These are phyloP conservation scores for Ophion costatus DNA, from an alignment of 2,888 invertebrate species.

Conservation along the genomic window DNA sequence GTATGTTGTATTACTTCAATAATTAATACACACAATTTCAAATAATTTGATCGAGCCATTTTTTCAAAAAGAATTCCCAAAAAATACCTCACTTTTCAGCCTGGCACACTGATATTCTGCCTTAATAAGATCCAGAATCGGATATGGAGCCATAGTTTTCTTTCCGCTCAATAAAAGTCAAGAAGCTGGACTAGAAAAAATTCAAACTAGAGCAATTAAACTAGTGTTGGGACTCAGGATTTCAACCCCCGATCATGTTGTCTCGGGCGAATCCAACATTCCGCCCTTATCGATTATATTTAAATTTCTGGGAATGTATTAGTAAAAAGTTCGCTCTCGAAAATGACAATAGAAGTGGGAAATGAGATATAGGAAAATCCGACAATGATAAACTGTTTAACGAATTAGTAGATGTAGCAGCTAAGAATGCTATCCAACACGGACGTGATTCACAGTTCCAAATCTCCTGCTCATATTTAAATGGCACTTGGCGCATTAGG, in stretches of 20 bases:
- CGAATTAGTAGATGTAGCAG: too few relatives aligned
- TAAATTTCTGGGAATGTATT: constrained; percentile 13
- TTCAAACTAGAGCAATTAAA: constrained; percentile 55
- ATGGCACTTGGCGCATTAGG: too few relatives aligned
- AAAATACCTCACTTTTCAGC: too few relatives aligned
- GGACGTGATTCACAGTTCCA: too few relatives aligned
- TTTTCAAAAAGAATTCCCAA: too few relatives aligned
- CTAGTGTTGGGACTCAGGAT: constrained; percentile 40
- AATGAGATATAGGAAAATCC: constrained; percentile 15
- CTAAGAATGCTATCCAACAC: too few relatives aligned
- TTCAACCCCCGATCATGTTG: constrained; percentile 33
- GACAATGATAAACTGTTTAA: constrained; percentile 3
- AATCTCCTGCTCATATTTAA: too few relatives aligned
- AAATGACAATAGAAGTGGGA: not conserved
- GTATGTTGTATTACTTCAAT: too few relatives aligned
- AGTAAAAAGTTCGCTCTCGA: not conserved
- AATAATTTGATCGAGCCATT: too few relatives aligned
- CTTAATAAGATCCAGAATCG: constrained; percentile 58
- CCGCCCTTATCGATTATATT: constrained; percentile 18
- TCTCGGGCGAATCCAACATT: constrained; percentile 46
- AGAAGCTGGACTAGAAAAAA: constrained; percentile 47
- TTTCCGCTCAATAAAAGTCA: constrained; percentile 14
- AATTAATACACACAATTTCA: too few relatives aligned
- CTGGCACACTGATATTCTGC: too few relatives aligned
- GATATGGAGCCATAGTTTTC: constrained; percentile 61